Base-by-base conservation (phyloP, 2,888 invertebrate species). In the Omphaloscelis lunosa region DNA sequence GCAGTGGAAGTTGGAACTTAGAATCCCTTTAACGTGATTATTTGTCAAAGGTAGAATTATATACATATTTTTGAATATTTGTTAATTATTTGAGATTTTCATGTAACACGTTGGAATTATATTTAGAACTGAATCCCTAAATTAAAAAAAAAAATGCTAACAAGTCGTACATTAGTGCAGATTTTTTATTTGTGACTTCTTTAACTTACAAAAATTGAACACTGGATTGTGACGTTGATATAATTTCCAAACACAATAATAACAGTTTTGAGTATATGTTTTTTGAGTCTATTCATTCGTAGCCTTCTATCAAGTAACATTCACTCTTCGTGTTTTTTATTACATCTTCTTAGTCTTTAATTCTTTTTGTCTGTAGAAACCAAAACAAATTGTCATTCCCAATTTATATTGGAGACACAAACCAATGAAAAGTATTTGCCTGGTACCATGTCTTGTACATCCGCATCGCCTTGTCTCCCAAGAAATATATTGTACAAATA, bases 401-500 rank as follows among this genome's bases (percentile, higher is more conserved):
- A 62, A 63, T 41, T 58, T 6, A n/a, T 69, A 9, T 79, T 53
- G 65, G 61, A 67, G n/a, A 71, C 56, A 72, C 41, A 77, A 65
- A 74, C 27, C 48, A 80, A 80, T 77, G 62, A 77, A 80, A 78
- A 67, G 59, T 81, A 84, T 83, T 81, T 75, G 62, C 70, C 48
- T 62, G 73, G 74, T 34, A 34, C 41, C 59, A 39, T 66, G 56
- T 67, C 51, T 74, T 53, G 45, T 58, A 77, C 59, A 63, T 70
- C 77, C 80, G 65, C 71, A 71, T 56, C n/a, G 67, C 56, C 41
- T 73, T 82, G 78, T 76, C 80, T 80, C 29, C 45, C 75, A 75
- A 79, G 68, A 86, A 78, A 86, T 84, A 77, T 75, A 79, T 77
- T 77, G 81, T 70, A 74, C 62, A 86, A 87, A 87, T 80, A 84